These are phyloP conservation scores for Gibbula magus DNA, from an alignment of 2,888 invertebrate genomes.

Conservation along the genomic window DNA sequence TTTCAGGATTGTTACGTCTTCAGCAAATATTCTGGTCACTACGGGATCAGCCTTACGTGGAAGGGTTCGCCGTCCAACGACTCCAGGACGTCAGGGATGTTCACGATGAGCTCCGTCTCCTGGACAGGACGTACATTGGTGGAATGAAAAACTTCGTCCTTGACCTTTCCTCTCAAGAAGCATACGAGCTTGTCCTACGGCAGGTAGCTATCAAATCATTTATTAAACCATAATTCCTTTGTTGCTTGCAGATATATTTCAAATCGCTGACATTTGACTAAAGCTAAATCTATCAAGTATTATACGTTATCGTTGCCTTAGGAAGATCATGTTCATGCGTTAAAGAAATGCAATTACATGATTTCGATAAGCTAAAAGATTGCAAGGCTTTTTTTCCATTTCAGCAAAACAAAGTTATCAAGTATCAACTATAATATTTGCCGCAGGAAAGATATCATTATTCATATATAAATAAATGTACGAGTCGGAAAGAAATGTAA, in stretches of 20 bases:
- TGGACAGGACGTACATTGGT: conserved; percentile 53
- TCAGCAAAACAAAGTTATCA: no score
- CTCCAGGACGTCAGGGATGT: conserved; percentile 49
- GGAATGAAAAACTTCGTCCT: conserved; percentile 58
- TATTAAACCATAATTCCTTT: background rate
- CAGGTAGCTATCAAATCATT: conserved; percentile 52
- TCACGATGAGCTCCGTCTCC: conserved; percentile 60
- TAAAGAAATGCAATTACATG: no score
- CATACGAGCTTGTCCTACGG: conserved; percentile 56
- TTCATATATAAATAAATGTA: no score
- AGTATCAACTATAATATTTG: no score
- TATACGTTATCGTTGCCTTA: no score
- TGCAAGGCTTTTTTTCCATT: no score
- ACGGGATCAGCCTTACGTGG: conserved; percentile 36
- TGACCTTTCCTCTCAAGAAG: conserved; percentile 63
- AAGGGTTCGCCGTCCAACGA: conserved; percentile 43
- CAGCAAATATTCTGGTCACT: conserved; percentile 43
- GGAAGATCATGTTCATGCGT: no score
- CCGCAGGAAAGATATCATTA: no score
- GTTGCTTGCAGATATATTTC: background rate
- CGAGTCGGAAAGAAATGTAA: no score
- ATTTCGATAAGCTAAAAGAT: no score
- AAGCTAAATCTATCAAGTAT: no score
- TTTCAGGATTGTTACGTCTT: conserved; percentile 40
- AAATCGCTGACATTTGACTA: no score